These are phyloP conservation scores for Octonoba sinensis DNA, from an alignment of 2,888 invertebrate genomes.

Conservation along the genomic window DNA sequence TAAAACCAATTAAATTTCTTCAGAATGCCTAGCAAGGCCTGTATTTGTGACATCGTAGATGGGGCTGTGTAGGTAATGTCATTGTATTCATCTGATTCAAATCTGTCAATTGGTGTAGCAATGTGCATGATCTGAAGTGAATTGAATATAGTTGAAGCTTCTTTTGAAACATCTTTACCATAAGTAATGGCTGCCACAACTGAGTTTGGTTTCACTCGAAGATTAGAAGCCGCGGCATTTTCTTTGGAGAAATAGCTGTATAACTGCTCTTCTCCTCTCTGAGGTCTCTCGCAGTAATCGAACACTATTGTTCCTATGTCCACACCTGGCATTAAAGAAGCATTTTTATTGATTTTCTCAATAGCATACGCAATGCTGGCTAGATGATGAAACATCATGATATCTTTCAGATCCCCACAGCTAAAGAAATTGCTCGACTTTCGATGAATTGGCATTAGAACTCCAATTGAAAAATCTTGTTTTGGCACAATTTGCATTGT, in stretches of 20 bases:
- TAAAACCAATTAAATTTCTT: conserved; percentile 70
- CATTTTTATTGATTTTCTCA: conserved; percentile 70
- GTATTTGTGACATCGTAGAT: conserved; percentile 68
- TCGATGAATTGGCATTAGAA: conserved; percentile 67
- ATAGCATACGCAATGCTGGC: conserved; percentile 72
- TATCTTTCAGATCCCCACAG: conserved; percentile 70
- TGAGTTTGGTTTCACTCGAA: conserved; percentile 65
- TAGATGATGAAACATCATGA: conserved; percentile 70
- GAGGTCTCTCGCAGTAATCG: conserved; percentile 70
- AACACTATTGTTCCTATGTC: conserved; percentile 69
- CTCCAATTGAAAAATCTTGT: conserved; percentile 67
- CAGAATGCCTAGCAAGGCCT: conserved; percentile 69
- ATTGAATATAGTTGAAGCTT: conserved; percentile 69
- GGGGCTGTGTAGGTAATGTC: conserved; percentile 70
- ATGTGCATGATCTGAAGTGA: conserved; percentile 70
- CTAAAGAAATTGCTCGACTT: conserved; percentile 68
- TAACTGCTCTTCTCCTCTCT: conserved; percentile 70
- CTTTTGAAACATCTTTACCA: conserved; percentile 69
- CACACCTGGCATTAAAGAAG: conserved; percentile 40
- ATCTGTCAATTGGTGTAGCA: conserved; percentile 69
- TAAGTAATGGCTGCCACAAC: conserved; percentile 70
- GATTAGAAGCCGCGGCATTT: conserved; percentile 55
- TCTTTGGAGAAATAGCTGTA: conserved; percentile 70
- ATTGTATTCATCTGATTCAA: conserved; percentile 67
- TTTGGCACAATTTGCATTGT: conserved; percentile 67